A percentile compares a stretch with the other conserved stretches of the same genome.
Evolutionary conservation across 1,140 invertebrate genomes (phyloP).

Genomic region (Pseudomyrmex pallidus): DNA sequence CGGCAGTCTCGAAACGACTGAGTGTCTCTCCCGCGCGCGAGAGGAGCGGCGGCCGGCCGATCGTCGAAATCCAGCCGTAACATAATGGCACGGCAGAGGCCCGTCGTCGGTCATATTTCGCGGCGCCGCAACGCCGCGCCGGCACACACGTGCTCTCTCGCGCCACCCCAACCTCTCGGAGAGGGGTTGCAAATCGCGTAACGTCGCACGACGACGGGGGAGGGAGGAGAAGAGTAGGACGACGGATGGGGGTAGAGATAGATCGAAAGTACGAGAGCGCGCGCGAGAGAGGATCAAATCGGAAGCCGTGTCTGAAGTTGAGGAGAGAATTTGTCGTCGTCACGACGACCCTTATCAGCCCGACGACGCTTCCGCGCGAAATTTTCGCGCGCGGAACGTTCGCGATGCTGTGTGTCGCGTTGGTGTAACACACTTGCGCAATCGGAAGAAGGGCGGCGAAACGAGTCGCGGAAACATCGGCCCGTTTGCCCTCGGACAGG

Average conservation of each 20-base stretch:
- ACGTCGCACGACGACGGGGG: too few species aligned
- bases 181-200: conserved; percentile 13
- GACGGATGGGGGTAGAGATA: not conserved
- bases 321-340: conserved; percentile 20
- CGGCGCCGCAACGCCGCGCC: conserved; percentile 46
- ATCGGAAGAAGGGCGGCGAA: not conserved
- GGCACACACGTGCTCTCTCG: conserved; percentile 43
- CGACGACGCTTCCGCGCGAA: not conserved
- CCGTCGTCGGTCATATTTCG: conserved; percentile 47
- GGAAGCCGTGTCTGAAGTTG: conserved; percentile 26
- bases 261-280: not conserved
- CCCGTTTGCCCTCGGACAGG: not conserved
- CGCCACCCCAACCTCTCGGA: not conserved
- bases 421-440: not conserved
- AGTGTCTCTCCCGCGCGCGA: conserved; percentile 53
- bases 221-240: not conserved
- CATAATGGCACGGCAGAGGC: conserved; percentile 49
- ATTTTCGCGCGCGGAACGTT: conserved; percentile 31
- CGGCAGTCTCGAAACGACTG: conserved; percentile 82
- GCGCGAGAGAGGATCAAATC: conserved; percentile 52
- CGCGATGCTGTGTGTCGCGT: not conserved
- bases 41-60: conserved; percentile 51
- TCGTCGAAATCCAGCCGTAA: conserved; percentile 63
- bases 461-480: conserved; percentile 20
- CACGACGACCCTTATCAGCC: too few species aligned